Evolutionary conservation across 1,140 invertebrate genomes (phyloP).

Genomic region (Caenorhabditis brenneri): DNA sequence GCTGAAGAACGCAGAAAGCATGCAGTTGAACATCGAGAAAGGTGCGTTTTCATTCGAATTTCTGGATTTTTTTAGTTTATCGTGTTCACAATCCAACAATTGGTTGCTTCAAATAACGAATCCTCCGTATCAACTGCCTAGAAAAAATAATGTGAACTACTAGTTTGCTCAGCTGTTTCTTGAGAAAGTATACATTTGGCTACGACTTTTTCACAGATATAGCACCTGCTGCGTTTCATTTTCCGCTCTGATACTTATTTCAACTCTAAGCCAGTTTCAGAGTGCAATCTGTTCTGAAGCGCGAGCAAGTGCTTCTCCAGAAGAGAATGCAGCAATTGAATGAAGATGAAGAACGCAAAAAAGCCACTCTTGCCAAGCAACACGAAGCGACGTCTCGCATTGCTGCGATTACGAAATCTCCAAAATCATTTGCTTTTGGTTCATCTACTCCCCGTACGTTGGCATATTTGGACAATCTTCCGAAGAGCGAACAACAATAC

Average conservation of each 20-base stretch:
- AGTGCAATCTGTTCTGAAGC: slow-evolving; percentile 29
- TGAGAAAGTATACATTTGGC: no score
- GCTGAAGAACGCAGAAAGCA: slow-evolving; percentile 49
- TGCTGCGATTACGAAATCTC: slow-evolving; percentile 15
- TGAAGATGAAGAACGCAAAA: slow-evolving; percentile 44
- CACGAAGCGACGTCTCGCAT: slow-evolving; percentile 61
- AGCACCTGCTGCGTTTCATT: no score
- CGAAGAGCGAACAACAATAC: slow-evolving; percentile 57
- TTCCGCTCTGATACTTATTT: no score
- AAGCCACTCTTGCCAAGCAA: slow-evolving; percentile 58
- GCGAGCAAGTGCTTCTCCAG: slow-evolving; percentile 42
- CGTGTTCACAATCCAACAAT: no score
- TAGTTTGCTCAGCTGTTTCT: no score
- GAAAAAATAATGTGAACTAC: no score
- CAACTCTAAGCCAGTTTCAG: slow-evolving; percentile 4
- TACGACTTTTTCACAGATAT: no score
- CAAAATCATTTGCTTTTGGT: slow-evolving; percentile 61
- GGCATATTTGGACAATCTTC: slow-evolving; percentile 60
- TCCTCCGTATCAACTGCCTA: no score
- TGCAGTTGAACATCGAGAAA: background rate
- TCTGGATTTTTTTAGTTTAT: background rate
- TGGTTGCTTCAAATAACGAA: no score
- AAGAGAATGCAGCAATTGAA: slow-evolving; percentile 39
- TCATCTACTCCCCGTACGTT: slow-evolving; percentile 63
- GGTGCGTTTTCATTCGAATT: background rate